Evolutionary conservation across 2,113 vertebrate species (phyloP).

Genomic region (Centrocercus urophasianus): DNA sequence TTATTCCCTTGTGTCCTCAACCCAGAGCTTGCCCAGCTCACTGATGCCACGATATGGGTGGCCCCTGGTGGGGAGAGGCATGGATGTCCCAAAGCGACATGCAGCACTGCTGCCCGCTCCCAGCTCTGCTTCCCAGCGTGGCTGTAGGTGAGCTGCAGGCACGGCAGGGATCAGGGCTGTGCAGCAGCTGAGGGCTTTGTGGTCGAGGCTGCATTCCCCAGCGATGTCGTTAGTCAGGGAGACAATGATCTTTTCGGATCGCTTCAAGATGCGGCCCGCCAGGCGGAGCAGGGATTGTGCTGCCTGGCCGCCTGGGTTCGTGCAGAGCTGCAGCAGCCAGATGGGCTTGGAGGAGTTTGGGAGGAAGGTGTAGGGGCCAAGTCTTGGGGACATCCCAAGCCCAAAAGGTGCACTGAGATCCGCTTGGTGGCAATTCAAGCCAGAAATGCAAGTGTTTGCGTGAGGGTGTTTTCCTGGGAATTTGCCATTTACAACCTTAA

Average conservation of each 20-base stretch:
- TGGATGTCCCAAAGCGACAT: neutral
- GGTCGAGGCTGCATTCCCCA: constrained; percentile 57
- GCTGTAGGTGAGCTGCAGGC: constrained; percentile 13
- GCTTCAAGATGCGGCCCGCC: constrained; percentile 52
- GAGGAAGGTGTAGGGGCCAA: neutral
- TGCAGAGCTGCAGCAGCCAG: neutral
- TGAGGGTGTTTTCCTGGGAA: neutral
- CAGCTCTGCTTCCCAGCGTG: neutral
- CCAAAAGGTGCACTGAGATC: neutral
- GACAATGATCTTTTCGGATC: constrained; percentile 17
- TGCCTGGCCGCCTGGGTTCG: neutral
- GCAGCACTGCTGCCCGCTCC: neutral
- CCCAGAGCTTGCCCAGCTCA: neutral
- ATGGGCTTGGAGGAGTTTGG: neutral
- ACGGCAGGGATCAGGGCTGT: neutral
- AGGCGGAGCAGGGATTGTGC: neutral
- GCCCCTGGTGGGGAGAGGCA: fast-evolving
- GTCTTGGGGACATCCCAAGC: neutral
- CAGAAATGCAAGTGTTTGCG: neutral
- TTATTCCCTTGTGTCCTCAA: neutral
- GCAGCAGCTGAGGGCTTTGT: constrained; percentile 30
- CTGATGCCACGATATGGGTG: neutral
- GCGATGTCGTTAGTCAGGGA: constrained; percentile 40
- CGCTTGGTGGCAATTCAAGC: neutral
- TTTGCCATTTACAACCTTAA: neutral